phyloP scores from a whole-genome alignment of 2,797 vertebrate species.

The Rhabdophis nuchalis region DNA sequence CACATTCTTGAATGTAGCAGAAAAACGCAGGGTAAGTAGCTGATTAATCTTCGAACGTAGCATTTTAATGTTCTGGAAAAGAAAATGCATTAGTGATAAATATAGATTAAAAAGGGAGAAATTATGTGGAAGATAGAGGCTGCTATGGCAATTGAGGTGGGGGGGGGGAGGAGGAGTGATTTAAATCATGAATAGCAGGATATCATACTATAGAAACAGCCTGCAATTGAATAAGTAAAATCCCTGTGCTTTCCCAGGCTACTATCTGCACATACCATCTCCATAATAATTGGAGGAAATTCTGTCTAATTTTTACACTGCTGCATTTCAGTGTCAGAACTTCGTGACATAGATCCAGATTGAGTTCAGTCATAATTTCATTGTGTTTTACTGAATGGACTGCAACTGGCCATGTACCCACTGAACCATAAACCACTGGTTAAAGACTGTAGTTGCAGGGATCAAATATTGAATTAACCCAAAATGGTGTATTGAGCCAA shows the following conservation, averaged over 20 bases:
- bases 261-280: not conserved
- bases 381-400: not conserved
- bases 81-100: slow-evolving; percentile 15
- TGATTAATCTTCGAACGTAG: slow-evolving; percentile 19
- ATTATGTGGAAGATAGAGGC: not conserved
- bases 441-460: not conserved
- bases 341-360: not conserved
- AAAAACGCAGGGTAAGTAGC: slow-evolving; percentile 19
- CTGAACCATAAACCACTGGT: not conserved
- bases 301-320: not conserved
- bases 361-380: not conserved
- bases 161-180: not conserved
- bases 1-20: not conserved
- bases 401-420: not conserved
- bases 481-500: not conserved
- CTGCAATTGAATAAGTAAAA: not conserved
- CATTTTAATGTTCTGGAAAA: slow-evolving; percentile 25
- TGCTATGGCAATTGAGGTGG: not conserved
- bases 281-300: not conserved
- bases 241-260: not conserved
- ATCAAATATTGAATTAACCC: not conserved
- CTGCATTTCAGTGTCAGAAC: not conserved
- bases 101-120: not conserved
- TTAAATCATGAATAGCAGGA: slow-evolving; percentile 18
- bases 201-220: not conserved